phyloP scores from a whole-genome alignment of 2,113 vertebrate species.

The Muscicapa adusta region DNA sequence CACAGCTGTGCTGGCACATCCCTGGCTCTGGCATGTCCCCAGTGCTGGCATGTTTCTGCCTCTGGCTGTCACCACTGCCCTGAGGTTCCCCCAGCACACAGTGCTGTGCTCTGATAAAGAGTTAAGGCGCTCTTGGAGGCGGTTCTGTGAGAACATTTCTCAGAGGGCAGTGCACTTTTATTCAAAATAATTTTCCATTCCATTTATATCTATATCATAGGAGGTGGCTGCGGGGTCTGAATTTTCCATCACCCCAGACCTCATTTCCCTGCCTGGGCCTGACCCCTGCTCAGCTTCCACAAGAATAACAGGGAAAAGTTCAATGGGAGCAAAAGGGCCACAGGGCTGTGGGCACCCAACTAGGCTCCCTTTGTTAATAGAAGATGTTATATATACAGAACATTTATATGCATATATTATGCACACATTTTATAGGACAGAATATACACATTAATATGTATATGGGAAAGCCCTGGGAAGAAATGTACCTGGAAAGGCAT shows the following conservation, averaged over 20 bases:
- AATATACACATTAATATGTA: neutral
- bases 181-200: conserved; percentile 72
- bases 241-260: conserved; percentile 69
- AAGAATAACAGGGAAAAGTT: conserved; percentile 47
- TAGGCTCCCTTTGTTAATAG: neutral
- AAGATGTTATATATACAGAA: neutral
- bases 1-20: neutral
- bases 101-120: neutral
- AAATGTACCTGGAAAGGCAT: neutral
- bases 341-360: neutral
- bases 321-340: neutral
- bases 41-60: neutral
- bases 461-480: neutral
- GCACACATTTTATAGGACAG: neutral
- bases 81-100: neutral
- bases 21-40: neutral
- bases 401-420: neutral
- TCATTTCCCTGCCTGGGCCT: conserved; percentile 35
- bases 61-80: neutral
- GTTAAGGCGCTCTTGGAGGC: conserved; percentile 30
- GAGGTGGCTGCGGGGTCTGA: conserved; percentile 64
- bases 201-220: conserved; percentile 74
- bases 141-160: conserved; percentile 71
- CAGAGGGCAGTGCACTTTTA: conserved; percentile 69
- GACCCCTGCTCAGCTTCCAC: conserved; percentile 55